Base-by-base conservation (phyloP, 2,888 invertebrate species). In the Campoletis raptor region DNA sequence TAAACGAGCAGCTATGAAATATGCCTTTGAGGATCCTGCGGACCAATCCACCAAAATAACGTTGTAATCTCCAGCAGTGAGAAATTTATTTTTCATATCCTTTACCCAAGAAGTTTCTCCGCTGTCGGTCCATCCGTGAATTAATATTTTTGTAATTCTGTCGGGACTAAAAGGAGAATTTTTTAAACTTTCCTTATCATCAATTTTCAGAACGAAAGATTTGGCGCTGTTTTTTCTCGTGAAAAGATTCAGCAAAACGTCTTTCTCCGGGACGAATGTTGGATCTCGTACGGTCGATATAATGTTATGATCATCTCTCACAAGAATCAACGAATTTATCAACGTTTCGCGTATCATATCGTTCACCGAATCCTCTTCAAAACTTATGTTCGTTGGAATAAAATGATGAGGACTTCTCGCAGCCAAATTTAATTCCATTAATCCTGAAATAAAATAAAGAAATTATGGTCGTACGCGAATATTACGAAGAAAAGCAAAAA, bases 41-140 rank as follows among this genome's bases (percentile, higher is more conserved):
- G 92, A 93, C 96, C 96, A 96, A 90, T 96, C 95, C 1, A 95
- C 94, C 12, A 94, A 93, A 40, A 96, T 94, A 4, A 96, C 92
- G 87, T 95, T 96, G 84, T 92, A 94, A 85, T 95, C 92, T 1
- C 91, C 94, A n/a, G 86, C 91, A 10, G 87, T 89, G 30, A 95
- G 89, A 85, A 95, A 95, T 81, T 94, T 95, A 54, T 91, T 90
- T 9, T 93, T 93, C 81, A 95, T 89, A 2, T 91, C 88, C n/a
- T 89, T 89, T 8, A 93, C 79, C 93, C 93, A 93, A 12, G 85
- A 87, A 21, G 92, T 90, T 48, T 90, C 90, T 21, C 91, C 92
- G 76, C 92, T 94, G 85, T 95, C 95, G 2, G 93, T 92, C 94
- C 95, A 95, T 30, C 95, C 95, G 81, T 95, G 95, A 37, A 95